phyloP scores from a whole-genome alignment of 2,113 vertebrate genomes.

The Pristiophorus japonicus region DNA sequence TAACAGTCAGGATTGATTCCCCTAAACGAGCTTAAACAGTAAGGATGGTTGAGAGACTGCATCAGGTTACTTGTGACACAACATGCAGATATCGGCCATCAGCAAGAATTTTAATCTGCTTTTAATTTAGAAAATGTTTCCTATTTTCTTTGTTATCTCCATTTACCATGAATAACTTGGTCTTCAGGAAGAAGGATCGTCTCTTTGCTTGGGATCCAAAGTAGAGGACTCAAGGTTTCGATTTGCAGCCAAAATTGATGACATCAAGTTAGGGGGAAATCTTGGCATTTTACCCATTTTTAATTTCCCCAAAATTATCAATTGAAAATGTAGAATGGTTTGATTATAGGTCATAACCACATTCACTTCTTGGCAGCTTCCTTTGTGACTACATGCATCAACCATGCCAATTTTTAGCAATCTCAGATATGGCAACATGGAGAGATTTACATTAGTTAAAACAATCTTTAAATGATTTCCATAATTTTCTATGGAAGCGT shows the following conservation, averaged over 20 bases:
- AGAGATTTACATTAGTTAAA: background rate
- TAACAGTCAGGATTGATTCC: too few relatives aligned
- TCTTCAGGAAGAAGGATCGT: background rate
- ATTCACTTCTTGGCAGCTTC: background rate
- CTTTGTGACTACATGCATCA: background rate
- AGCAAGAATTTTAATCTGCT: background rate
- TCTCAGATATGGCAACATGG: background rate
- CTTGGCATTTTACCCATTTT: background rate
- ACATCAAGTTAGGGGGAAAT: background rate
- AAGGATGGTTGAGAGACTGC: too few relatives aligned
- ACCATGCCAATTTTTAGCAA: background rate
- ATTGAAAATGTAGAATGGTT: background rate
- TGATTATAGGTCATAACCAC: background rate
- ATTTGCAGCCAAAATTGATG: background rate
- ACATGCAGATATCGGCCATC: background rate
- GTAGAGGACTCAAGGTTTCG: too few relatives aligned
- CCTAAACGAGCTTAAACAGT: too few relatives aligned
- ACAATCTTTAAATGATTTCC: background rate
- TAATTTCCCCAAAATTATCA: background rate
- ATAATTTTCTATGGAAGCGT: background rate
- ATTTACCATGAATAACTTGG: background rate
- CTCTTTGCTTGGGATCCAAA: background rate
- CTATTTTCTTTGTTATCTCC: background rate
- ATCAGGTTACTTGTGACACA: background rate
- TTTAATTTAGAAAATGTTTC: background rate